Percentiles rank a stretch among this genome's conserved stretches.
phyloP scores from a whole-genome alignment of 2,888 invertebrate genomes.

The Mythimna albipuncta region DNA sequence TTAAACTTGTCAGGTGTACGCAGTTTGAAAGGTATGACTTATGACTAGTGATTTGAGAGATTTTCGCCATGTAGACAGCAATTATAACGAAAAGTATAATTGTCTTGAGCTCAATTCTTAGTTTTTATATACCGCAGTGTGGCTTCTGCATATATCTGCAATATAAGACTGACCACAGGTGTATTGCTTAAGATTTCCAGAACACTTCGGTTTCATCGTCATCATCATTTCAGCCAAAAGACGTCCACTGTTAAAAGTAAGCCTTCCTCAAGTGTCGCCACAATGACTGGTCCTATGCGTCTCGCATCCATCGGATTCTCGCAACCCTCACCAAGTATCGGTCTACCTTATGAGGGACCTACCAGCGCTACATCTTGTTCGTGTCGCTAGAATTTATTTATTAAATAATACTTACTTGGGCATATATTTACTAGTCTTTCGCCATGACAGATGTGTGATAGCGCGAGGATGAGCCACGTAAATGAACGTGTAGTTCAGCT shows the following conservation, averaged over 20 bases:
- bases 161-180: neutral
- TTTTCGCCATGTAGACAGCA: neutral
- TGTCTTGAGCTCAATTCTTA: too few relatives aligned
- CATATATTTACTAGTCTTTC: conserved; percentile 99
- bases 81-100: neutral
- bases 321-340: too few relatives aligned
- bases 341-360: too few relatives aligned
- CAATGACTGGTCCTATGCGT: too few relatives aligned
- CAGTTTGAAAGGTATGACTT: neutral
- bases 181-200: neutral
- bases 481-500: conserved; percentile 97
- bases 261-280: too few relatives aligned
- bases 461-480: conserved; percentile 99
- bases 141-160: too few relatives aligned
- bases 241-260: too few relatives aligned
- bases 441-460: conserved; percentile 99
- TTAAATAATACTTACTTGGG: conserved; percentile 93
- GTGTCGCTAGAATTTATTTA: too few relatives aligned
- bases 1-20: neutral
- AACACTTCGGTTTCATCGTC: neutral
- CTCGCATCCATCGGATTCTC: too few relatives aligned
- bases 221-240: too few relatives aligned
- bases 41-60: neutral
- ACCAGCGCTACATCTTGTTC: too few relatives aligned
- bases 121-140: too few relatives aligned